Evolutionary conservation across 1,140 invertebrate species (phyloP).

Genomic region (Drosophila gunungcola): DNA sequence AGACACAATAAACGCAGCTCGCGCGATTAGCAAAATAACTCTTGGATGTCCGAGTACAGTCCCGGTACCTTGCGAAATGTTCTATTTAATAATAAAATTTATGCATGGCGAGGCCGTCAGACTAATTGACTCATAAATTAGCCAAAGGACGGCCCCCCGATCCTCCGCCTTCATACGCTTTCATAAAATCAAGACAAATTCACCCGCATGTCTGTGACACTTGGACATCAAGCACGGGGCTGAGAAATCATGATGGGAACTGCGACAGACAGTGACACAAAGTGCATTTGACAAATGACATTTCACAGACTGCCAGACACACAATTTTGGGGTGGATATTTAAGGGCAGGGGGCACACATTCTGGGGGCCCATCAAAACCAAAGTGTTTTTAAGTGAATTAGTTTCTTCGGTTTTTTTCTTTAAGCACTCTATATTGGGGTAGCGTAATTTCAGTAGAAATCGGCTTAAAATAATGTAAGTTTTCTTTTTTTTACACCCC

Average conservation of each 20-base stretch:
- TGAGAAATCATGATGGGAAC: constrained; percentile 51
- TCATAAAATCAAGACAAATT: constrained; percentile 71
- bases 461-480: neutral
- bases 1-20: constrained; percentile 74
- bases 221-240: constrained; percentile 61
- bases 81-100: constrained; percentile 69
- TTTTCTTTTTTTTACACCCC: neutral
- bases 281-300: constrained; percentile 83
- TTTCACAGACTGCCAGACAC: constrained; percentile 80
- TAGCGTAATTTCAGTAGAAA: neutral
- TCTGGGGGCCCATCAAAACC: constrained; percentile 59
- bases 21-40: constrained; percentile 47
- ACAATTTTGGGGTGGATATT: constrained; percentile 35
- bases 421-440: constrained; percentile 3
- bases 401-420: constrained; percentile 50
- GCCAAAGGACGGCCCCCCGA: constrained; percentile 25
- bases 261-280: constrained; percentile 75
- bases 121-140: constrained; percentile 82
- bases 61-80: constrained; percentile 21
- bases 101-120: constrained; percentile 60
- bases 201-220: constrained; percentile 78
- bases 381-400: constrained; percentile 83
- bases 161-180: constrained; percentile 12
- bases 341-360: constrained; percentile 24
- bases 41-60: constrained; percentile 21